Evolutionary conservation across 2,888 invertebrate species (phyloP).

Genomic region (Catonia carolina): DNA sequence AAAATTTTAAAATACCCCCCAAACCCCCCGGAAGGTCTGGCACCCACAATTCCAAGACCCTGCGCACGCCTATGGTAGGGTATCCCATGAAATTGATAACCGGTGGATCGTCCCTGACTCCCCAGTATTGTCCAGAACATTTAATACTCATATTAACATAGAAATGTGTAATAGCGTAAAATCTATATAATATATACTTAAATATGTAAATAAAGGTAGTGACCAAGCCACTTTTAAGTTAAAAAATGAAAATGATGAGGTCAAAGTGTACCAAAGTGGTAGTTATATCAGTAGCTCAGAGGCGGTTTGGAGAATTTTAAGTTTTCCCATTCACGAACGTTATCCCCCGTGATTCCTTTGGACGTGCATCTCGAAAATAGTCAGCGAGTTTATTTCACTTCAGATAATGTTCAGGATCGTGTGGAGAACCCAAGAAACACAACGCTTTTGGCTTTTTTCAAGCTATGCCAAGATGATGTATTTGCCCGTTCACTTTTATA

Average conservation of each 20-base stretch:
- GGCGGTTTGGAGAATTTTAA: constrained; percentile 29
- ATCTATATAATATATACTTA: constrained; percentile 1
- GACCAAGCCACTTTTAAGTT: constrained; percentile 24
- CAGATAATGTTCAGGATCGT: background rate
- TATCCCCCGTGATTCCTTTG: background rate
- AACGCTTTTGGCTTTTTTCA: background rate
- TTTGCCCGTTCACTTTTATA: constrained; percentile 28
- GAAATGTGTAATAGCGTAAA: background rate
- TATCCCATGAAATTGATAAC: background rate
- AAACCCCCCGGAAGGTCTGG: too few species aligned
- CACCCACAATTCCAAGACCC: too few species aligned
- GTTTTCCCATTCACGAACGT: background rate
- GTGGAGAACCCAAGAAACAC: background rate
- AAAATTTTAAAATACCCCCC: too few species aligned
- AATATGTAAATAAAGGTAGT: constrained; percentile 20
- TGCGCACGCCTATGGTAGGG: too few species aligned
- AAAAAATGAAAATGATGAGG: constrained; percentile 29
- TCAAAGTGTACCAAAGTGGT: constrained; percentile 7
- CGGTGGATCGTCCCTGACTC: background rate
- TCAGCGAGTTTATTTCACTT: background rate
- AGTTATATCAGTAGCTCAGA: constrained; percentile 28
- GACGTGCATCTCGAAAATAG: background rate
- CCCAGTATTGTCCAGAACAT: background rate
- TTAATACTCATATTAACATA: background rate
- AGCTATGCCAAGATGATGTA: background rate